Percentiles rank a stretch among this genome's conserved stretches.
phyloP scores from a whole-genome alignment of 2,797 vertebrate genomes.

The Microctenopoma lineatum region DNA sequence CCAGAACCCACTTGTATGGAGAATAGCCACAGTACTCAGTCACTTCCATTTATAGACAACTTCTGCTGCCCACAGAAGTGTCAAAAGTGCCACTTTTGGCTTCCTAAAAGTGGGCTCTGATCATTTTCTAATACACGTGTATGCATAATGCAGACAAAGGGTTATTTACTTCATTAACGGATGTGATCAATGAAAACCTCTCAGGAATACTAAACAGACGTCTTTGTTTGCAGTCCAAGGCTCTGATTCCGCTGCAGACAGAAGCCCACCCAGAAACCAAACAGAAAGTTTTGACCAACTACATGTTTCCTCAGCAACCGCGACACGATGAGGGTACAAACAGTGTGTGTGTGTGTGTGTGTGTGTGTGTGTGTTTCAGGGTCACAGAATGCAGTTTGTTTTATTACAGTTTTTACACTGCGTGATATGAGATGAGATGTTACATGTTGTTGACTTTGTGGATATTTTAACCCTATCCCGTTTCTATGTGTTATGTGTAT shows the following conservation, averaged over 20 bases:
- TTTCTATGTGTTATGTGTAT: background rate
- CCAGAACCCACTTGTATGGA: too few species aligned
- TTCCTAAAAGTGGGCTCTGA: background rate
- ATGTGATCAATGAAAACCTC: background rate
- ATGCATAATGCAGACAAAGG: too few species aligned
- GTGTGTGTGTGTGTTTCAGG: conserved; percentile 15
- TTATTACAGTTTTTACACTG: background rate
- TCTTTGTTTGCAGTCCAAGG: conserved; percentile 90
- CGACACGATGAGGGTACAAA: conserved; percentile 94
- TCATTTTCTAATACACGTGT: too few species aligned
- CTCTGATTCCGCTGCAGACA: conserved; percentile 98
- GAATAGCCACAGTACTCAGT: too few species aligned
- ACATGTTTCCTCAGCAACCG: conserved; percentile 99
- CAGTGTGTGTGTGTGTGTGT: conserved; percentile 23
- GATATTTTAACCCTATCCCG: conserved; percentile 5
- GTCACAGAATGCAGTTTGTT: too few species aligned
- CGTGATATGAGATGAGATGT: too few species aligned
- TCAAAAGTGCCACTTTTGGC: background rate
- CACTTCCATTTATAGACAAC: too few species aligned
- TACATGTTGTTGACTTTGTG: conserved; percentile 15
- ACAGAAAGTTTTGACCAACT: conserved; percentile 98
- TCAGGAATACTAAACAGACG: conserved; percentile 14
- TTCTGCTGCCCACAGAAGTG: background rate
- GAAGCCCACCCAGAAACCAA: conserved; percentile 99
- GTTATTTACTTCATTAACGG: background rate